These are phyloP conservation scores for Nomada ferruginata DNA, from an alignment of 2,888 invertebrate species.

Conservation along the genomic window DNA sequence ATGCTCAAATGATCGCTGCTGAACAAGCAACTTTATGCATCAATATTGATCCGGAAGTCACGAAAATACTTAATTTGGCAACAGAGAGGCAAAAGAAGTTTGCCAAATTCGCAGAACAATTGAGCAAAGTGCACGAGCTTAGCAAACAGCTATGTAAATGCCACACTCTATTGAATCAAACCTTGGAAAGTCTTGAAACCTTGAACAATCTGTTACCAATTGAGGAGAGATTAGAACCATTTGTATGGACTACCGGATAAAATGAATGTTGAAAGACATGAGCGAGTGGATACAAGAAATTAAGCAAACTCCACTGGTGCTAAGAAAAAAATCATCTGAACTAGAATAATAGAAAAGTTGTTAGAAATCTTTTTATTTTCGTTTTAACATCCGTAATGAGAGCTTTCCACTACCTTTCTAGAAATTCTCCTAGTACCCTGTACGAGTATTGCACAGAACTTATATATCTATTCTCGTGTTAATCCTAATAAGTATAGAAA, in stretches of 20 bases:
- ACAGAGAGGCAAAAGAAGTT: conserved; percentile 93
- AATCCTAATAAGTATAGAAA: conserved; percentile 31
- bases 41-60: conserved; percentile 91
- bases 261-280: background rate
- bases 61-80: conserved; percentile 88
- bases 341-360: background rate
- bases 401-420: conserved; percentile 2
- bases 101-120: conserved; percentile 93
- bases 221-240: conserved; percentile 93
- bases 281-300: background rate
- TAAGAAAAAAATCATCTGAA: conserved; percentile 28
- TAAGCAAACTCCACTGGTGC: conserved; percentile 44
- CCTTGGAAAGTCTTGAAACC: conserved; percentile 93
- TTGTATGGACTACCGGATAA: conserved; percentile 93
- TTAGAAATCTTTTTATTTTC: conserved; percentile 18
- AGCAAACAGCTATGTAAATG: conserved; percentile 93
- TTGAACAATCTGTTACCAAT: conserved; percentile 93
- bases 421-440: conserved; percentile 32
- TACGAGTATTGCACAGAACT: conserved; percentile 46
- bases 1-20: conserved; percentile 92
- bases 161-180: conserved; percentile 92
- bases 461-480: conserved; percentile 65
- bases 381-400: background rate
- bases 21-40: conserved; percentile 91
- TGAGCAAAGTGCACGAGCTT: conserved; percentile 93